Conservation (phyloP, 2,113 vertebrate species). For the Romanogobio albipinnatus region DNA sequence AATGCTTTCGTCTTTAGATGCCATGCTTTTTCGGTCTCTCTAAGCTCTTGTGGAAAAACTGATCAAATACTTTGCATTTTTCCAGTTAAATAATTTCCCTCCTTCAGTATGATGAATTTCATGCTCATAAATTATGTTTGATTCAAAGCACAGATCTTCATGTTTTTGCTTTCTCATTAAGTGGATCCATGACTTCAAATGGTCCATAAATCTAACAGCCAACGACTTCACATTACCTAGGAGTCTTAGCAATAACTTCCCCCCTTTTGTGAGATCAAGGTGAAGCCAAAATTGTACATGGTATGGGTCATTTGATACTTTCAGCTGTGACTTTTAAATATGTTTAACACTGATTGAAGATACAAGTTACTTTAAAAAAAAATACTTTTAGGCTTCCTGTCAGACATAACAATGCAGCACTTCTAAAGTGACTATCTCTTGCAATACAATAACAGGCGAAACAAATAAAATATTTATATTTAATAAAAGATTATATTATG, state of each 20-base stretch:
- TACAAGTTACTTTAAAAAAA: no score
- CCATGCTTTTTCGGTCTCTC: background rate
- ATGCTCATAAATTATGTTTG: constrained; percentile 56
- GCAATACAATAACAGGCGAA: background rate
- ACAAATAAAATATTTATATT: no score
- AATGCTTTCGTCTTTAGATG: background rate
- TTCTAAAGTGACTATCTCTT: background rate
- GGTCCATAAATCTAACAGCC: background rate
- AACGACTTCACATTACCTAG: constrained; percentile 14
- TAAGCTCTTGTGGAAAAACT: background rate
- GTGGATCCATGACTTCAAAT: constrained; percentile 3
- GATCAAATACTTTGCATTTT: background rate
- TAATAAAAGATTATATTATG: background rate
- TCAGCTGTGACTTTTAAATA: constrained; percentile 10
- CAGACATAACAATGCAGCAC: background rate
- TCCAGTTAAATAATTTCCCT: constrained; percentile 1
- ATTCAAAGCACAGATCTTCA: constrained; percentile 45
- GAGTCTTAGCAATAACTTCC: background rate
- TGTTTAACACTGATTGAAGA: constrained; percentile 3
- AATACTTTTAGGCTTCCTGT: background rate
- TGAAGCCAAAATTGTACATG: background rate
- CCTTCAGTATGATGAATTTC: constrained; percentile 28
- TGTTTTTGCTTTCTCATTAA: constrained; percentile 38
- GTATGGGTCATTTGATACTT: constrained; percentile 13
- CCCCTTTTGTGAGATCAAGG: background rate